Conservation (phyloP, 92 coral and sea anemone species). For the Bergia sp. region DNA sequence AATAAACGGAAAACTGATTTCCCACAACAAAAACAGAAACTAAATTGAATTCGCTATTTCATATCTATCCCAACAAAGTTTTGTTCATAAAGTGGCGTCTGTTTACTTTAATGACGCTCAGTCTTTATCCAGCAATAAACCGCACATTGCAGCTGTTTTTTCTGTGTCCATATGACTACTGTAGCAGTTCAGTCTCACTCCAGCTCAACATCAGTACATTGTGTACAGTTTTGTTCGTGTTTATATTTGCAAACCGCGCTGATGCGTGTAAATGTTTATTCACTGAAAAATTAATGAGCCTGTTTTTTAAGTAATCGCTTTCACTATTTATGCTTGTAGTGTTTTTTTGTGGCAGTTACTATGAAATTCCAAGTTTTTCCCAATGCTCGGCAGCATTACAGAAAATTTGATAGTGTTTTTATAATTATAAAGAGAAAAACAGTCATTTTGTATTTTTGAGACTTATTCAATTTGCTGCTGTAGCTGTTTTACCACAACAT, state of each 20-base stretch:
- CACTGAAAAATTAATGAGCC: constrained; percentile 24
- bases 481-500: neutral
- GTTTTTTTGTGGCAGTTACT: neutral
- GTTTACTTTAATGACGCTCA: constrained; percentile 8
- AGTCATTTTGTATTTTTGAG: neutral
- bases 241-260: constrained; percentile 20
- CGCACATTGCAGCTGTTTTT: constrained; percentile 11
- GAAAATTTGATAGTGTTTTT: too few species aligned
- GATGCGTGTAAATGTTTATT: neutral
- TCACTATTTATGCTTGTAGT: neutral
- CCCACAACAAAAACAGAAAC: neutral
- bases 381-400: too few species aligned
- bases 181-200: neutral
- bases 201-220: neutral
- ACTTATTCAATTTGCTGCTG: neutral
- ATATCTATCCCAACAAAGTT: neutral
- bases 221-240: neutral
- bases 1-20: neutral
- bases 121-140: constrained; percentile 17
- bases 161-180: neutral
- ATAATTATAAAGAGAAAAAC: neutral
- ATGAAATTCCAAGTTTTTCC: neutral
- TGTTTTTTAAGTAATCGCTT: neutral
- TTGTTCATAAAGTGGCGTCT: constrained; percentile 15
- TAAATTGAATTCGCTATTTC: constrained; percentile 6